Base-by-base conservation (phyloP, 2,113 vertebrate genomes). In the Ciconia boyciana region DNA sequence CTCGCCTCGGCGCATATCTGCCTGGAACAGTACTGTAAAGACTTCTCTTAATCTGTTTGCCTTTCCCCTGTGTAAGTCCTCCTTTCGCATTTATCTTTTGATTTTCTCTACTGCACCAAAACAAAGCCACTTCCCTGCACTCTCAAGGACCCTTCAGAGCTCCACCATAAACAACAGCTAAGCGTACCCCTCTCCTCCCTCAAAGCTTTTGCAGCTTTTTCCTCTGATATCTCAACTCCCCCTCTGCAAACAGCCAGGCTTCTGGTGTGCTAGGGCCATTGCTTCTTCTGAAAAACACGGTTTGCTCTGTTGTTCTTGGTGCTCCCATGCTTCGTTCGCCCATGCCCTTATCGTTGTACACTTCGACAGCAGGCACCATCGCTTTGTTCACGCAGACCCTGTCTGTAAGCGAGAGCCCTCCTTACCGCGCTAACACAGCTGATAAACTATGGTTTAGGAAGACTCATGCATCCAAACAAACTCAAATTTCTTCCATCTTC, bases 301-400 rank as follows among this genome's bases (percentile, higher is more conserved):
- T 31, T 54, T n/a, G 26, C 43, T 66, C 25, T 12, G 1, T 6
- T 8, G 44, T 28, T 18, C 13, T 32, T 3, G 17, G 15, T 17
- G 51, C 21, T 64, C 46, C 48, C 29, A 4, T 2, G 10, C 25
- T 31, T 57, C 3, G 2, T 1, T 22, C 36, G 21, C 39, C 70
- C 24, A 4, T 4, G 12, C 10, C 25, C 21, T 9, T 10, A 5
- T 11, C 17, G 0, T 16, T 2, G 2, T 5, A 22, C 0, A 0
- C 18, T 21, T 51, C 3, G 2, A 3, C 5, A 3, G 14, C 9
- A 1, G 36, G 21, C 49, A 39, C 25, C 51, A 17, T 8, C 0
- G 2, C 66, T 48, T 13, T 17, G 6, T 6, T 61, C 46, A 5
- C 4, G 0, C 16, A 4, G 36, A 13, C 78, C 60, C 76, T 31